Evolutionary conservation across 2,113 vertebrate species (phyloP), one percentile per base, ranked within the genome.

Genomic region (Fulica atra): DNA sequence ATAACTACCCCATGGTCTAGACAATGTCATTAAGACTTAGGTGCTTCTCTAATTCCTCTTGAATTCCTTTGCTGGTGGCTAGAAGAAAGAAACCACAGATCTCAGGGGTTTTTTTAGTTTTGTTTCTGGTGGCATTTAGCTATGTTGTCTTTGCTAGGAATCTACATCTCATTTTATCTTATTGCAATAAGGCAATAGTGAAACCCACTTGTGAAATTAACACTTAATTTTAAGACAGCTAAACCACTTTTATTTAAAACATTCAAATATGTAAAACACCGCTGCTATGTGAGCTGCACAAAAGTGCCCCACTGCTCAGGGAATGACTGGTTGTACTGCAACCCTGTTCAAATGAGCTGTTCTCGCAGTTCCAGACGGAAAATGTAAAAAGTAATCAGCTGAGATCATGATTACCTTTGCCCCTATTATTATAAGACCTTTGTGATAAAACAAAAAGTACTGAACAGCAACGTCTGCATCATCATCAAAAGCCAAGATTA

Each of bases 401-500:
- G 70, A n/a, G 61, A 85, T 87, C 18, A 28, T 96, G 85, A 80
- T 93, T 86, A 86, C 64, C 48, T 77, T 81, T 92, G 42, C 48
- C 54, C 35, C 6, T 70, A 46, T 63, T 80, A 36, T 65, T 53
- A 63, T 46, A n/a, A 88, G 54, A 77, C 38, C 68, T 95, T 78
- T 66, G 14, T 89, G 73, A 80, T 73, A 36, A 94, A 93, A 89
- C 40, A 83, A 72, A 77, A 65, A 60, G 33, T 88, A 86, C 68
- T 81, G 53, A 88, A 88, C 48, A 60, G 53, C 40, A 76, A 48
- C 0, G 1, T 46, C 80, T 81, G 77, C 72, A 81, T 81, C 60
- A 64, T 51, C 80, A 64, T 86, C 79, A 88, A 86, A 80, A 80
- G 66, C 20, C 82, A 78, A 64, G 76, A 78, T 81, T 88, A 90